Evolutionary conservation across 1,140 invertebrate species (phyloP).

Genomic region (Ceratitis capitata): DNA sequence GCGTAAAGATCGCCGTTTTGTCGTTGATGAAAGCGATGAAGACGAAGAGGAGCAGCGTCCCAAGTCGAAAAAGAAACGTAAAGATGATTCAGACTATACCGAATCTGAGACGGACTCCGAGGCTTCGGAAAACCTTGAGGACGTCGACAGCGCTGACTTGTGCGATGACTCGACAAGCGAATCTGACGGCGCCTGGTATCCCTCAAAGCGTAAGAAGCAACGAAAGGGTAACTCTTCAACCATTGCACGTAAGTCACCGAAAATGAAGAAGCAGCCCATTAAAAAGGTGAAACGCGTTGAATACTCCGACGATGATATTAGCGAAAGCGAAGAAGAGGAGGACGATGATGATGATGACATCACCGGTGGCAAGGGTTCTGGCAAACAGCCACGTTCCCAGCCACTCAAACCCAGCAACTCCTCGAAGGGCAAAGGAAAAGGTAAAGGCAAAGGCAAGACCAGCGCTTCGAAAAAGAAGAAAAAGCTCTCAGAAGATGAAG

Average conservation of each 20-base stretch:
- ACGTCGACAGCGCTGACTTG: conserved; percentile 71
- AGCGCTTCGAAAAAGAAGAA: conserved; percentile 50
- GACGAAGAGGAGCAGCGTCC: conserved; percentile 53
- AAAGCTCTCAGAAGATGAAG: conserved; percentile 49
- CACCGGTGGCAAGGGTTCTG: conserved; percentile 56
- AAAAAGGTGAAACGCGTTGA: conserved; percentile 57
- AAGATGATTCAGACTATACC: conserved; percentile 62
- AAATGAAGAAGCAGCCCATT: conserved; percentile 50
- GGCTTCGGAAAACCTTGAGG: conserved; percentile 67
- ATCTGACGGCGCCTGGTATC: conserved; percentile 59
- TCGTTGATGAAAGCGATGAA: conserved; percentile 61
- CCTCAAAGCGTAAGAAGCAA: conserved; percentile 56
- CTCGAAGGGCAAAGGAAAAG: conserved; percentile 45
- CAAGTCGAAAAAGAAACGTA: conserved; percentile 59
- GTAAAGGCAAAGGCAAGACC: conserved; percentile 47
- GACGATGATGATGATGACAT: conserved; percentile 53
- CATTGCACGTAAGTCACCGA: conserved; percentile 56
- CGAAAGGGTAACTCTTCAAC: conserved; percentile 42
- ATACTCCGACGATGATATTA: conserved; percentile 62
- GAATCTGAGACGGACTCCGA: conserved; percentile 71
- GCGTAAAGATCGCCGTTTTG: conserved; percentile 59
- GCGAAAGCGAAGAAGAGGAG: conserved; percentile 59
- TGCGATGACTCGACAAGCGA: conserved; percentile 63
- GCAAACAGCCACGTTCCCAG: conserved; percentile 59
- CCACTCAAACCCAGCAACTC: conserved; percentile 50